Conservation (phyloP, 2,797 vertebrate genomes). For the Acanthis flammea region DNA sequence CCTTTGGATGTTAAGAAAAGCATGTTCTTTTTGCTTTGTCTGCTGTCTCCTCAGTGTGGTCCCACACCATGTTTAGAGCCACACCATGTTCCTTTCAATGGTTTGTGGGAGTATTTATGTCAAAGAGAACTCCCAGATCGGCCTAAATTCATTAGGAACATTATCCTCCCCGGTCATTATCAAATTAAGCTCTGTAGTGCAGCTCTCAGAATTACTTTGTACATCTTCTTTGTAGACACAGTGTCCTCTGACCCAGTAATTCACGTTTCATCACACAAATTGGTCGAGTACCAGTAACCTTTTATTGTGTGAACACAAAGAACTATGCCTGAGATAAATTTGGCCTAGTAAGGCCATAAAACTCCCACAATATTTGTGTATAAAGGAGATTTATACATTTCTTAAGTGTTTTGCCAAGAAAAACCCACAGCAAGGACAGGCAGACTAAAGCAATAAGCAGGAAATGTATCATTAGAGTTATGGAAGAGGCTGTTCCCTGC, state of each 20-base stretch:
- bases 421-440: background rate
- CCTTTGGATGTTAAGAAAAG: background rate
- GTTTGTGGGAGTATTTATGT: slow-evolving; percentile 12
- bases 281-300: background rate
- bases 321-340: background rate
- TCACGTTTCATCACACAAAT: background rate
- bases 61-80: background rate
- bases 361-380: background rate
- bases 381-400: background rate
- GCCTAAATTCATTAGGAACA: background rate
- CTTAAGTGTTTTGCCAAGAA: slow-evolving; percentile 5
- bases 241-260: background rate
- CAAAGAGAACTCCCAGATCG: background rate
- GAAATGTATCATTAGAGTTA: background rate
- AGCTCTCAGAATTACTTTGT: background rate
- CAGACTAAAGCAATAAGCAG: background rate
- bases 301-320: background rate
- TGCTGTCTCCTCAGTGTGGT: background rate
- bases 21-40: background rate
- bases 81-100: background rate
- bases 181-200: background rate
- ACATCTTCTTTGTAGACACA: background rate
- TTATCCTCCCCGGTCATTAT: background rate
- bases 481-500: background rate
- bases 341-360: background rate